Evolutionary conservation across 2,888 invertebrate species (phyloP), one percentile per base, ranked within the genome.

Genomic region (Andrena bicolor): DNA sequence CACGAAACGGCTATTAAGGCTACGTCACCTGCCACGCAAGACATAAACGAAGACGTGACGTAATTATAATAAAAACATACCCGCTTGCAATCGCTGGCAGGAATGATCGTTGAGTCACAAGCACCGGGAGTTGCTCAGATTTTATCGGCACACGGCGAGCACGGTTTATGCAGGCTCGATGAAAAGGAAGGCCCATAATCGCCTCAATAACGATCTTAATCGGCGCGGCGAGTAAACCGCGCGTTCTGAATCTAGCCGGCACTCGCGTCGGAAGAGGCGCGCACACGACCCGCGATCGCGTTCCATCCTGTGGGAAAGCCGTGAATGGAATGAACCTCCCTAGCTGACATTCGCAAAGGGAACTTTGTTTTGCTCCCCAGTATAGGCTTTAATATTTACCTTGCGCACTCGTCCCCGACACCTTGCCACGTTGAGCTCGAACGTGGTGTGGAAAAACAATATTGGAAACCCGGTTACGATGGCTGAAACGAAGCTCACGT

Each of bases 261-360:
- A 41, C 3, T 23, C 28, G 26, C 51, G 28, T 2, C 7, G 5
- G 53, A 10, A n/a, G 49, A 32, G 26, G 56, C 53, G 60, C 35
- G 49, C 51, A 28, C 63, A 10, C 65, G 23, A 6, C 10, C 60
- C 61, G 66, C 32, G 23, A 32, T 32, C 41, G 20, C 56, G 61
- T 61, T 69, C 70, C 7, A 56, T 51, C 51, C 68, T 89, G 86
- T 89, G 87, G 86, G 89, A 89, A 88, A 86, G 53, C 32, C 61
- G 35, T 60, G 68, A 71, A 64, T 79, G 58, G 84, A 83, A 83
- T 84, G 35, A 76, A 78, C 84, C 82, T 65, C 82, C 69, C 80
- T 84, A 53, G 8, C 26, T 20, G 4, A 53, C 51, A 73, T 75
- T 84, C 75, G 81, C 82, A 80, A 35, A 26, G 26, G 2, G 23